Evolutionary conservation across 2,797 vertebrate species (phyloP), one percentile per base, ranked within the genome.

Genomic region (Todus mexicanus): DNA sequence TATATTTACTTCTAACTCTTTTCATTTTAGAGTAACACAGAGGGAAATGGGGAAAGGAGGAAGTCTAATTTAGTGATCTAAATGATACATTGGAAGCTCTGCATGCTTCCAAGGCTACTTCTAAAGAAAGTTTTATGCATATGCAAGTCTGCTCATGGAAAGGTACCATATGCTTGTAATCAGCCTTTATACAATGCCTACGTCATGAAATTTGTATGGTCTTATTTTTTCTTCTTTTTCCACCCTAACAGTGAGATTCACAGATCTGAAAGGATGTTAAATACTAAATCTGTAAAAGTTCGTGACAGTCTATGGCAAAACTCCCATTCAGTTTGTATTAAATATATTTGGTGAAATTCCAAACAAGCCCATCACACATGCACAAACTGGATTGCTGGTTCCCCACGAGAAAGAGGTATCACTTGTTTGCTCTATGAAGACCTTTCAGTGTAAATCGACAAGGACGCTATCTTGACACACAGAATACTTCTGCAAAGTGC

Each of bases 101-200:
- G 59, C 60, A 33, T 31, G 42, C 74, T 93, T 91, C 85, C 68
- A 82, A 88, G 77, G 60, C 60, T 91, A 90, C 71, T 90, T 91
- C 68, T 76, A 74, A 87, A 84, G 92, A 90, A 95, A 90, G 78
- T 93, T 94, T 88, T 68, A 86, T 37, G 64, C 81, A 77, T 82
- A 84, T 61, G 75, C 75, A 89, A 94, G 88, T 87, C 88, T 96
- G 90, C 69, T 93, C 88, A 64, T 40, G 37, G 88, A 93, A 92
- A 91, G 84, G 38, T 90, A 96, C 93, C 93, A 94, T 90, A 93
- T 90, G 94, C 35, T 94, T 93, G 84, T 53, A 65, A 84, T 87
- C 57, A 57, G 79, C 53, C 65, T 94, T 90, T 74, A 92, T 82
- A 90, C 80, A 94, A 91, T 91, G 61, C 69, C 35, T 75, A 87